Evolutionary conservation across 2,888 invertebrate genomes (phyloP).

Genomic region (Eurois occulta): DNA sequence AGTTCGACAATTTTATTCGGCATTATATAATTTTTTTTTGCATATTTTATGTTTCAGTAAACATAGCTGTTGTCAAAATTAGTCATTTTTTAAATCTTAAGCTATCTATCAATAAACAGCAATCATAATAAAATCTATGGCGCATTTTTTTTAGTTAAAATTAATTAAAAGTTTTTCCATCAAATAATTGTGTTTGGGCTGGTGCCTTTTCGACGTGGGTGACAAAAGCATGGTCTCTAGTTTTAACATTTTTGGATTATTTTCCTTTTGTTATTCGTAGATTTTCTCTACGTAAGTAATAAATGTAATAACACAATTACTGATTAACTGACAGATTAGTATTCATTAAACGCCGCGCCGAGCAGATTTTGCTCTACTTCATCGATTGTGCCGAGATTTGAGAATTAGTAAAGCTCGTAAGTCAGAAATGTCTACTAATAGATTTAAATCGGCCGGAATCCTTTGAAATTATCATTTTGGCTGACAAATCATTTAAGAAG

Average conservation of each 20-base stretch:
- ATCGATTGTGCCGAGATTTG: neutral
- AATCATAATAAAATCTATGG: too few relatives aligned
- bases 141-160: too few relatives aligned
- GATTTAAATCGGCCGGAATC: conserved; percentile 4
- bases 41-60: too few relatives aligned
- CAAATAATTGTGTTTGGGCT: too few relatives aligned
- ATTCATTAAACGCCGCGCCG: neutral
- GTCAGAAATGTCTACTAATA: conserved; percentile 4
- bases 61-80: too few relatives aligned
- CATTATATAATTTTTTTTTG: neutral
- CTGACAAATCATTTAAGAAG: conserved; percentile 23
- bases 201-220: neutral
- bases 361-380: neutral
- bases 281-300: neutral
- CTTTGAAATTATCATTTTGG: conserved; percentile 18
- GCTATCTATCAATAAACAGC: too few relatives aligned
- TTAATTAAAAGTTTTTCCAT: too few relatives aligned
- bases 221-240: neutral
- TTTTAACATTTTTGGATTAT: neutral
- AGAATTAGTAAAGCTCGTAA: neutral
- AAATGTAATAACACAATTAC: neutral
- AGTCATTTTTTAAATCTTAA: too few relatives aligned
- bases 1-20: neutral
- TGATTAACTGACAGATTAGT: neutral
- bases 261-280: neutral